Percentiles rank a stretch among this genome's conserved stretches.
Conservation (phyloP, 2,888 invertebrate species). For the Tipula unca region DNA sequence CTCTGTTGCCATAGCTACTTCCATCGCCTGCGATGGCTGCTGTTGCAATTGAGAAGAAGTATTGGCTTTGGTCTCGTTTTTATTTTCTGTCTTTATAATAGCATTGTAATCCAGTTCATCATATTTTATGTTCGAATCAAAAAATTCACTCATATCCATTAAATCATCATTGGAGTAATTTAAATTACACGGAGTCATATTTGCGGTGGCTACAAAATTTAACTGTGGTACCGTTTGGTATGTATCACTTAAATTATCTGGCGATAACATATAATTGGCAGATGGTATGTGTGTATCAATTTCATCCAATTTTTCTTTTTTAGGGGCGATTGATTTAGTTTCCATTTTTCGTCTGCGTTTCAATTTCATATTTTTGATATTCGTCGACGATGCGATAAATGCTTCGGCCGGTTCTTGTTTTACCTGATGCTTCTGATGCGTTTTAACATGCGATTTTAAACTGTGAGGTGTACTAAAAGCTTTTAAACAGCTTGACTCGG, state of each 20-base stretch:
- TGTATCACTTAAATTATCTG: neutral
- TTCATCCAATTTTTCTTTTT: neutral
- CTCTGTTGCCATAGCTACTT: constrained; percentile 64
- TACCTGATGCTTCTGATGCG: constrained; percentile 50
- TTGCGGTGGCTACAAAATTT: constrained; percentile 21
- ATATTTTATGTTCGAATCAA: neutral
- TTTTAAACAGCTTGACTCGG: constrained; percentile 56
- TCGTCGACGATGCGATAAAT: neutral
- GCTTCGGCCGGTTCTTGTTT: neutral
- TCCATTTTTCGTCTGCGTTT: neutral
- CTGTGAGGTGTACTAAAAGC: constrained; percentile 81
- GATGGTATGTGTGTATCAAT: neutral
- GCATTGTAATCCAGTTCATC: neutral
- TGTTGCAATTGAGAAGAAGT: constrained; percentile 23
- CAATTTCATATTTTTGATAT: neutral
- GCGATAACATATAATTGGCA: neutral
- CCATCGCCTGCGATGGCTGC: constrained; percentile 52
- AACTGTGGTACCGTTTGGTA: neutral
- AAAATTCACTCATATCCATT: constrained; percentile 21
- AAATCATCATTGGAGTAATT: constrained; percentile 20
- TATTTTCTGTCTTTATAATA: neutral
- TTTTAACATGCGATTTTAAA: constrained; percentile 67
- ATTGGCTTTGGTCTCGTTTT: constrained; percentile 17
- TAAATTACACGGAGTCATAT: constrained; percentile 20
- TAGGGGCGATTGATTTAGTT: neutral